Conservation (phyloP, 2,888 invertebrate genomes). For the Barypeithes pellucidus region DNA sequence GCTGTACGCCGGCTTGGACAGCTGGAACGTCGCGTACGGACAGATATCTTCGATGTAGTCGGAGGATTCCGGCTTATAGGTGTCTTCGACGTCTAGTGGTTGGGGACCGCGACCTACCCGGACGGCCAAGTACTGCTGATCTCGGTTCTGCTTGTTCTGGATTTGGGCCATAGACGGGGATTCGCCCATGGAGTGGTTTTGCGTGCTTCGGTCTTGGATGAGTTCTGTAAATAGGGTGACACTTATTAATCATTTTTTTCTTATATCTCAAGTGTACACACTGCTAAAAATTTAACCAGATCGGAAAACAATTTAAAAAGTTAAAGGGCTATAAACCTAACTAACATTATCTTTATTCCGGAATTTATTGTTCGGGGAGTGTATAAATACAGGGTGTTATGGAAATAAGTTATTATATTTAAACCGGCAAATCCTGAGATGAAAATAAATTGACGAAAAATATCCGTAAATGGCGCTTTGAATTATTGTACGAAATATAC, state of each 20-base stretch:
- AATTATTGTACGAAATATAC: no score
- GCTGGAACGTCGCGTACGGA: slow-evolving; percentile 93
- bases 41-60: slow-evolving; percentile 96
- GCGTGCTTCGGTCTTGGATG: slow-evolving; percentile 70
- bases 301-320: no score
- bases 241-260: neutral
- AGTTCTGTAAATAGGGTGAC: slow-evolving; percentile 66
- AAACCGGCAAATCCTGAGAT: no score
- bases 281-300: no score
- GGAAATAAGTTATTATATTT: no score
- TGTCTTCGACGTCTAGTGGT: slow-evolving; percentile 72
- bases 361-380: no score
- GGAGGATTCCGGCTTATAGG: slow-evolving; percentile 73
- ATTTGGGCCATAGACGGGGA: slow-evolving; percentile 85
- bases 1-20: slow-evolving; percentile 86
- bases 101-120: slow-evolving; percentile 69
- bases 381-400: no score
- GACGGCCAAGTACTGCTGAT: slow-evolving; percentile 84
- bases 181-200: slow-evolving; percentile 77
- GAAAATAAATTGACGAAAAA: no score
- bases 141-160: slow-evolving; percentile 86
- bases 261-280: neutral
- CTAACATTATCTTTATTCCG: no score
- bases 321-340: no score
- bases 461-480: no score